Base-by-base conservation (phyloP, 2,113 vertebrate species). In the Syngnathus scovelli region DNA sequence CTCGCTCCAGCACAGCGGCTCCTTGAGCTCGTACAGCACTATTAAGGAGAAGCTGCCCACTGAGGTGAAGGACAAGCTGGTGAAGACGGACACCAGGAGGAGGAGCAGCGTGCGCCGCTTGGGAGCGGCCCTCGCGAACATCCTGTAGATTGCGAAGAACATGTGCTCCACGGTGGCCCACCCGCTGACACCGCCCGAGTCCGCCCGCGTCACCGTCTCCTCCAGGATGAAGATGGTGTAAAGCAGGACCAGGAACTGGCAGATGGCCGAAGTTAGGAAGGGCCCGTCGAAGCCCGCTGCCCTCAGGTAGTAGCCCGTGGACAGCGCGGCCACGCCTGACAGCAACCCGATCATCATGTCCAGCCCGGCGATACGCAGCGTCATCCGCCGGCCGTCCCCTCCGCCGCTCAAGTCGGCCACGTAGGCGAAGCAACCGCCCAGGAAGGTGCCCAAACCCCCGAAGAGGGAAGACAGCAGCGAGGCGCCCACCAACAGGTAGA, bases 1-100 rank as follows among this genome's bases (percentile, higher is more conserved):
- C 87, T 93, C 94, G 62, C 86, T 91, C 97, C 97, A 99, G 90
- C 96, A 98, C 60, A 99, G 93, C 0, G 97, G 97, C 23, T 93
- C 78, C 7, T 94, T 92, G 62, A 98, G 87, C 76, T 98, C 95
- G 67, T 95, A 99, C 0, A 98, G 90, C 0, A 90, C 94, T 62
- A 95, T 81, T 71, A 94, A 56, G 0, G 90, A 90, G 27, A 68
- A n/a, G 43, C 87, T 85, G 1, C 96, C 96, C 1, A 91, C 0
- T 18, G 90, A 13, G 5, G 89, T 65, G 3, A 96, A 94, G 60
- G 90, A 84, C 0, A 93, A 92, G 52, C 81, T 83, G 83, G 89
- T 88, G 69, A 95, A 92, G 6, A 90, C 85, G 61, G 92, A 76
- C 23, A 98, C 87, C 66, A 98, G 78, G 23, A 96, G 77, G 54